These are phyloP conservation scores for Crocuta crocuta DNA, from an alignment of 2,113 vertebrate species.

Conservation along the genomic window DNA sequence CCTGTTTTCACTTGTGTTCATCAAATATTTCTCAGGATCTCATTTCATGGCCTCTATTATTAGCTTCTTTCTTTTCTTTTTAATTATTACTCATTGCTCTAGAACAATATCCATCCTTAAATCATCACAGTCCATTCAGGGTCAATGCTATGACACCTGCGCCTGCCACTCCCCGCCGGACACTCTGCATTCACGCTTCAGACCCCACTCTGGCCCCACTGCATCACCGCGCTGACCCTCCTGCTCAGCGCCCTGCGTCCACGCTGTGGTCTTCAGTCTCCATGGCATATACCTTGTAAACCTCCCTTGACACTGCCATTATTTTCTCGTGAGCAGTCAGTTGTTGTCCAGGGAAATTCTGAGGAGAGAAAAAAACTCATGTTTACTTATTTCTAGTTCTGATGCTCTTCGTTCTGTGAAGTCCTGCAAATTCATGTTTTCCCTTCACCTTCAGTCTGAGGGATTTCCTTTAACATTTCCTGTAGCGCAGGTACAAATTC, in stretches of 20 bases:
- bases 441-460: neutral
- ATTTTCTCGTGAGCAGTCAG: neutral
- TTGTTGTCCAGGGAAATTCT: neutral
- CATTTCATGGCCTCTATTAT: neutral
- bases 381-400: too few species aligned
- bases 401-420: neutral
- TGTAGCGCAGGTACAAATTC: neutral
- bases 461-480: neutral
- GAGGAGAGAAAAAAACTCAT: neutral
- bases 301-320: neutral
- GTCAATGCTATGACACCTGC: too few species aligned
- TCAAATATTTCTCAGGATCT: neutral
- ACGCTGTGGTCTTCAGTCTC: neutral
- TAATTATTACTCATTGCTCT: neutral
- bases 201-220: neutral
- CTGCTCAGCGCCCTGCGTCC: neutral
- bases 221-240: accelerated
- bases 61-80: neutral
- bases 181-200: neutral
- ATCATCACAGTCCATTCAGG: neutral
- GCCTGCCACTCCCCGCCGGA: neutral
- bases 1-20: neutral
- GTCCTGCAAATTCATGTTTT: neutral
- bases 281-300: neutral
- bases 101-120: neutral